Conservation (phyloP, 2,888 invertebrate genomes). For the Pardosa pseudoannulata region DNA sequence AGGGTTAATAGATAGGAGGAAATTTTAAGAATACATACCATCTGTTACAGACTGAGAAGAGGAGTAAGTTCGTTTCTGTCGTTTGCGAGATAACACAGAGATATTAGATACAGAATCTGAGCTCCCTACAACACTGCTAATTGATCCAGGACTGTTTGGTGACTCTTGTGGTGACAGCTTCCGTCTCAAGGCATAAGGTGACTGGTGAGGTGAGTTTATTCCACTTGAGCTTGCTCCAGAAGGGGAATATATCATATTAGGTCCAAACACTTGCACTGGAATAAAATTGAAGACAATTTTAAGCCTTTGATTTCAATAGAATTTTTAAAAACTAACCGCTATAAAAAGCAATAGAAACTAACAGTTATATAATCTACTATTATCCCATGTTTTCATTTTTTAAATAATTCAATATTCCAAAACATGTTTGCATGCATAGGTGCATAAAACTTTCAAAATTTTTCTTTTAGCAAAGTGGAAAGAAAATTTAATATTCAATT, state of each 20-base stretch:
- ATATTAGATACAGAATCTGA: constrained; percentile 36
- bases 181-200: constrained; percentile 91
- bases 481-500: too few species aligned
- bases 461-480: too few species aligned
- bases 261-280: constrained; percentile 51
- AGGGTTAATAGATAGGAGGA: too few species aligned
- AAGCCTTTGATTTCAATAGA: not conserved
- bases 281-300: not conserved
- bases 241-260: constrained; percentile 48
- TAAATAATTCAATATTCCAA: too few species aligned
- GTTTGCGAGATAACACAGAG: constrained; percentile 72
- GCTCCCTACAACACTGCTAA: constrained; percentile 76
- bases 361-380: too few species aligned
- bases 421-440: too few species aligned
- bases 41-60: constrained; percentile 77
- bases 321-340: too few species aligned
- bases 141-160: constrained; percentile 84
- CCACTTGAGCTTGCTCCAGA: constrained; percentile 31
- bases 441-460: too few species aligned
- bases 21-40: constrained; percentile 77
- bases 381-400: too few species aligned
- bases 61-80: constrained; percentile 63
- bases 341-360: too few species aligned
- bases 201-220: constrained; percentile 82
- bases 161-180: constrained; percentile 80